These are phyloP conservation scores for Lordiphosa fenestrarum DNA, from an alignment of 2,888 invertebrate genomes.

Conservation along the genomic window DNA sequence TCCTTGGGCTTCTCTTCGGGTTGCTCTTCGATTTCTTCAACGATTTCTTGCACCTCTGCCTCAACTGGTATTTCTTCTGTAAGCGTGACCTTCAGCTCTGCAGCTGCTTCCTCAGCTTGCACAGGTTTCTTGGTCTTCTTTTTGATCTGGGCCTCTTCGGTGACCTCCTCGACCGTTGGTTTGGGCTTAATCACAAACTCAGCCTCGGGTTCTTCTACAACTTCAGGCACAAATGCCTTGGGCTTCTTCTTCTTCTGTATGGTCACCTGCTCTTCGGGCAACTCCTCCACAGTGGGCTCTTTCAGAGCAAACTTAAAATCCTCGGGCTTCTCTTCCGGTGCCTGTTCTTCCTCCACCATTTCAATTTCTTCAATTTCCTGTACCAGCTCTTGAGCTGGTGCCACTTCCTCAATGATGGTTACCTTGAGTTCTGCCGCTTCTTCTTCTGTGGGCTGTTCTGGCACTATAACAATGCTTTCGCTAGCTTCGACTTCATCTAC, in stretches of 20 bases:
- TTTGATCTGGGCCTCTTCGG: slow-evolving; percentile 69
- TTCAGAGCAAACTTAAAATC: slow-evolving; percentile 55
- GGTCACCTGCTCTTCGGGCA: slow-evolving; percentile 37
- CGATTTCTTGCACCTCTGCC: slow-evolving; percentile 60
- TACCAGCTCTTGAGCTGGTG: slow-evolving; percentile 50
- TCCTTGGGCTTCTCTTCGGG: slow-evolving; percentile 46
- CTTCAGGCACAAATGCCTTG: slow-evolving; percentile 43
- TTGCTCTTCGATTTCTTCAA: slow-evolving; percentile 65
- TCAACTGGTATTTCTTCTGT: slow-evolving; percentile 66
- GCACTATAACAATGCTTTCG: slow-evolving; percentile 67
- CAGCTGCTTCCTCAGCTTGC: slow-evolving; percentile 64
- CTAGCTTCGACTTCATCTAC: slow-evolving; percentile 70
- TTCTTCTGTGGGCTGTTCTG: slow-evolving; percentile 69
- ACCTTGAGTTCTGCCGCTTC: slow-evolving; percentile 70
- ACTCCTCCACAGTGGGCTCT: slow-evolving; percentile 47
- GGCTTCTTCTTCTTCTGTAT: slow-evolving; percentile 59
- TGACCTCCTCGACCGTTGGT: slow-evolving; percentile 66
- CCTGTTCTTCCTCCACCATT: slow-evolving; percentile 40
- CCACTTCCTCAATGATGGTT: slow-evolving; percentile 64
- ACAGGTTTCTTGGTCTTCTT: slow-evolving; percentile 69
- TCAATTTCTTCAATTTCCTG: slow-evolving; percentile 65
- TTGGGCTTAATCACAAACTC: slow-evolving; percentile 65
- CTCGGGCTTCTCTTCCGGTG: slow-evolving; percentile 51
- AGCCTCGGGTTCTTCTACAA: slow-evolving; percentile 75
- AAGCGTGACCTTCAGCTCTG: slow-evolving; percentile 72